Conservation (phyloP, 53 echinoderm and acorn worm genomes). For the Stichopus horrens region DNA sequence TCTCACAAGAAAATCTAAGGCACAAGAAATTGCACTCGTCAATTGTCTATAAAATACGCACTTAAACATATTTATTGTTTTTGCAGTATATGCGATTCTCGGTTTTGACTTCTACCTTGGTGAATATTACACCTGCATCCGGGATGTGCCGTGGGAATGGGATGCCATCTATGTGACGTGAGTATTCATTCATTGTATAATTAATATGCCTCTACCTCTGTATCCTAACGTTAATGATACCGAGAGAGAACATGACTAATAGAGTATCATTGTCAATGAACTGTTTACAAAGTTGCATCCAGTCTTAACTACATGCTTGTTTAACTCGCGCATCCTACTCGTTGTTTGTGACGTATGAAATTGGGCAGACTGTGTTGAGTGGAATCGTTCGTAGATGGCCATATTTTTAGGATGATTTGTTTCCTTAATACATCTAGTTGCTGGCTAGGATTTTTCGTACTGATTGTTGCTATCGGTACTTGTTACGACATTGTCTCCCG, state of each 20-base stretch:
- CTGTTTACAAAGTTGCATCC: too few relatives aligned
- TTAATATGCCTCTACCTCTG: too few relatives aligned
- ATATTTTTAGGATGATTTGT: too few relatives aligned
- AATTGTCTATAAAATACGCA: neutral
- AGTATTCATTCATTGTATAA: neutral
- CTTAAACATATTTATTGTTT: neutral
- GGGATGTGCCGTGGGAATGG: conserved; percentile 28
- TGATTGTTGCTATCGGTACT: neutral
- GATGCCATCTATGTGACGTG: conserved; percentile 22
- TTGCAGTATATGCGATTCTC: neutral
- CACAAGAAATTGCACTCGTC: neutral
- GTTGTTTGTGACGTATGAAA: too few relatives aligned
- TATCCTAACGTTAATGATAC: too few relatives aligned
- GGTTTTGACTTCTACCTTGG: neutral
- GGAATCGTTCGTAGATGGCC: too few relatives aligned
- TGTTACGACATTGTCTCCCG: neutral
- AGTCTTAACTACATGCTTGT: too few relatives aligned
- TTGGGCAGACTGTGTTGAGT: too few relatives aligned
- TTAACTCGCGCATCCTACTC: too few relatives aligned
- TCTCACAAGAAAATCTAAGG: too few relatives aligned
- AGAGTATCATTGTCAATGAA: too few relatives aligned
- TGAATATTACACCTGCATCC: neutral
- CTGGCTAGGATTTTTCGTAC: neutral
- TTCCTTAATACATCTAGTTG: neutral
- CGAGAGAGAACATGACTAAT: too few relatives aligned